Base-by-base conservation (phyloP, 2,113 vertebrate genomes). In the Misgurnus mizolepis region DNA sequence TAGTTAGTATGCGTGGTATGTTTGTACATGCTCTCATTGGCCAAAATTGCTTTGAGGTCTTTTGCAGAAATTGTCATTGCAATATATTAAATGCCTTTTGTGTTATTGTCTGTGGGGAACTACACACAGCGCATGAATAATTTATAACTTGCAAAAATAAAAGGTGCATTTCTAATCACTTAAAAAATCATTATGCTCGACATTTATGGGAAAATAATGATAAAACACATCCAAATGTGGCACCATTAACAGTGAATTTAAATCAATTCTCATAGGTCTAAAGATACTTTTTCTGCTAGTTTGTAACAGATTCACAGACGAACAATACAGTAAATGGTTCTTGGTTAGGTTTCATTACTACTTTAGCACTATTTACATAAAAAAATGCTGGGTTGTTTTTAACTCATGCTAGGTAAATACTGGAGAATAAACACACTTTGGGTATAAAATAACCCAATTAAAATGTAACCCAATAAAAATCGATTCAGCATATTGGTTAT, bases 111-210 rank as follows among this genome's bases (percentile, higher is more conserved):
- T 68, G 67, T 49, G 11, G 47, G 47, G 47, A 49, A 49, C 47
- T 11, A 49, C 47, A 49, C 12, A 53, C 2, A 70, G 39, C 67
- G 45, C 1, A 9, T 69, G 22, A 34, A 69, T 69, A 17, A 15
- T 9, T 70, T 14, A 70, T 53, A 53, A 7, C 12, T 53, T 17
- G 22, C 17, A 34, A 34, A 15, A 34, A 45, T 49, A 27, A 69
- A 69, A 69, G 45, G 47, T 69, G 10, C 5, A 49, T 14, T 68
- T 68, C 11, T 8, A 69, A 49, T 53, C 67, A 69, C 14, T 50
- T 50, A 34, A 69, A 53, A 49, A 53, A 53, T 8, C 22, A 53
- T 69, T 50, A 69, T 34, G 67, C 67, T 39, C 34, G 7, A 34
- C 14, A 69, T 50, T 8, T 27, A 69, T 50, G 67, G 67, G 50